Percentiles rank a stretch among this genome's conserved stretches.
These are phyloP conservation scores for Cheirogaleus major DNA, from an alignment of 2,797 vertebrate genomes.

Conservation along the genomic window DNA sequence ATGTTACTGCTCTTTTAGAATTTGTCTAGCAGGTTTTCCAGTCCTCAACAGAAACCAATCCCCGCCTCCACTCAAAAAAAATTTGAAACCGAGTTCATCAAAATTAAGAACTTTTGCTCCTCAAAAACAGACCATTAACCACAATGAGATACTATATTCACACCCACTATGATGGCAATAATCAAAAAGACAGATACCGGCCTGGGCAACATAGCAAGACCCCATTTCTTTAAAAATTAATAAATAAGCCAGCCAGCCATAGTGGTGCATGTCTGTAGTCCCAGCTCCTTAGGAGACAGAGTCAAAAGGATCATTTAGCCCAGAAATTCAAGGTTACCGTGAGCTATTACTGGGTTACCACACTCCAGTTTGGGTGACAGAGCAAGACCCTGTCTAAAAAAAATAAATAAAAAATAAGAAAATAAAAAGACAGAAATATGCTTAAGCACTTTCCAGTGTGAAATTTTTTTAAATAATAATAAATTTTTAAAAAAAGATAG, in stretches of 20 bases:
- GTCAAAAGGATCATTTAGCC: not conserved
- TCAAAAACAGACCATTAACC: not conserved
- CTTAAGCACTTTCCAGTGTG: too few species aligned
- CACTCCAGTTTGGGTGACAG: not conserved
- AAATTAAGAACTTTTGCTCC: not conserved
- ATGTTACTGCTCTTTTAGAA: too few species aligned
- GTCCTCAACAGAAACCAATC: too few species aligned
- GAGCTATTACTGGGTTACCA: not conserved
- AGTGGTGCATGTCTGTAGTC: not conserved
- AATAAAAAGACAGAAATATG: not conserved
- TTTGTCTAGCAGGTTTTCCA: too few species aligned
- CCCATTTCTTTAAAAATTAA: not conserved
- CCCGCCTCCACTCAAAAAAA: not conserved
- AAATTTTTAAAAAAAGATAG: not conserved
- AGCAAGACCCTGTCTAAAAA: not conserved
- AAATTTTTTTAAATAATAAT: too few species aligned
- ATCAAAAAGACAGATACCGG: not conserved
- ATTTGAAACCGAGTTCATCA: not conserved
- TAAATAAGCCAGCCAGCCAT: not conserved
- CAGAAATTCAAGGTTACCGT: not conserved
- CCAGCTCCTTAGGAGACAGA: not conserved
- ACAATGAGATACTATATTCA: not conserved
- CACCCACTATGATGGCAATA: not conserved
- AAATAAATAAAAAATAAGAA: not conserved
- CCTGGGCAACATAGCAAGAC: too few species aligned